A percentile compares a stretch with the other conserved stretches of the same genome.
phyloP scores from a whole-genome alignment of 1,140 invertebrate species.

The Stenopsyche tienmushanensis region DNA sequence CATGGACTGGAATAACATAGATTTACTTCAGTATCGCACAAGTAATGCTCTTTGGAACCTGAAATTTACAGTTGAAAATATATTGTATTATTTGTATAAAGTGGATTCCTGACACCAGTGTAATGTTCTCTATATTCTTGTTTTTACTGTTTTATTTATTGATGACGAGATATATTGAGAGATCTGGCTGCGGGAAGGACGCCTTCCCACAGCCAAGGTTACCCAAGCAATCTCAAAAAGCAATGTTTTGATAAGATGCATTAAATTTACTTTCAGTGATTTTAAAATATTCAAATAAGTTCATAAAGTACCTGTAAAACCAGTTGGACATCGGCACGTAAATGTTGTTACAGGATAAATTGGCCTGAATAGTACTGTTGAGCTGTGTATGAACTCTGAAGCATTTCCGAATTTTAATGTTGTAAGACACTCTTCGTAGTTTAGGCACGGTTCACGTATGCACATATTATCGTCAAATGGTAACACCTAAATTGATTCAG shows the following conservation, averaged over 20 bases:
- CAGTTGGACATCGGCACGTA: conserved; percentile 82
- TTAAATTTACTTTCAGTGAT: neutral
- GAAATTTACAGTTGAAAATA: conserved; percentile 33
- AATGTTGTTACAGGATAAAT: conserved; percentile 96
- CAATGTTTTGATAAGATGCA: no score
- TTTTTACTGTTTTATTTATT: no score
- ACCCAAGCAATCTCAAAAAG: no score
- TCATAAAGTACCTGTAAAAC: conserved; percentile 68
- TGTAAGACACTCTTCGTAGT: conserved; percentile 92
- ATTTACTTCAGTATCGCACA: conserved; percentile 97
- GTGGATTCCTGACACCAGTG: no score
- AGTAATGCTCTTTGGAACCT: conserved; percentile 86
- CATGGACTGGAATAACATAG: conserved; percentile 97
- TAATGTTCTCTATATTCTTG: no score
- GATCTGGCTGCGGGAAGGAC: no score
- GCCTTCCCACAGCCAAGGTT: no score
- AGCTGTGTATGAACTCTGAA: conserved; percentile 87
- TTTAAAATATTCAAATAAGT: neutral
- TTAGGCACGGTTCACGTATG: conserved; percentile 92
- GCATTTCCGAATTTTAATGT: conserved; percentile 93
- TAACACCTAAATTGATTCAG: conserved; percentile 68
- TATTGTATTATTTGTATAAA: no score
- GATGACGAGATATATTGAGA: no score
- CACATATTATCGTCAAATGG: conserved; percentile 98
- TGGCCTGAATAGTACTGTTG: conserved; percentile 89